Conservation (phyloP, 2,888 invertebrate genomes). For the Ophion costatus region DNA sequence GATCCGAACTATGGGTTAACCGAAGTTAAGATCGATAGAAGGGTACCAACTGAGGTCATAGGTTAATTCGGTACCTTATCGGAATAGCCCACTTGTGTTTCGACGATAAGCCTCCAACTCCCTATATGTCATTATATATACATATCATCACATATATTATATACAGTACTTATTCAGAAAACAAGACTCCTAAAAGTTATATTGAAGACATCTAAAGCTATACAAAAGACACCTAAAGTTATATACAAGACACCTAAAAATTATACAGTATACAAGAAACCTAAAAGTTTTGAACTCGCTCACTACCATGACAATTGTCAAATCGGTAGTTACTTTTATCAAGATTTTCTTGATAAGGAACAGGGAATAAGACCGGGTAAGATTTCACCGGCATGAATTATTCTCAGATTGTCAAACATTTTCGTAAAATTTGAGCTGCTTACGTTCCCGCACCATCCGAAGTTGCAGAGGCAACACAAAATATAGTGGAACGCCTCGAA, state of each 20-base stretch:
- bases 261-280: not conserved
- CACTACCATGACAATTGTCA: not conserved
- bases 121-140: constrained; percentile 66
- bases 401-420: not conserved
- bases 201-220: too few relatives aligned
- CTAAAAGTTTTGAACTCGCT: not conserved
- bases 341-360: not conserved
- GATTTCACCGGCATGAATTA: not conserved
- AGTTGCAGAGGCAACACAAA: not conserved
- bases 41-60: constrained; percentile 37
- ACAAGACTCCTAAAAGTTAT: not conserved
- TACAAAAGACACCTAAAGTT: too few relatives aligned
- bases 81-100: constrained; percentile 51
- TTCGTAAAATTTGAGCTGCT: not conserved
- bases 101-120: constrained; percentile 71
- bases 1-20: constrained; percentile 25
- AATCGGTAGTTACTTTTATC: not conserved
- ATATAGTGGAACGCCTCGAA: constrained; percentile 2
- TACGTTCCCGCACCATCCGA: not conserved
- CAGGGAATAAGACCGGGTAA: too few relatives aligned
- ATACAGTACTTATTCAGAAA: too few relatives aligned
- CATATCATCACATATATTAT: not conserved
- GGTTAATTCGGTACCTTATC: constrained; percentile 74
- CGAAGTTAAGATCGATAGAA: constrained; percentile 52
- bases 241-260: too few relatives aligned